Percentiles rank a stretch among this genome's conserved stretches.
Evolutionary conservation across 2,113 vertebrate species (phyloP).

Genomic region (Callocephalon fimbriatum): DNA sequence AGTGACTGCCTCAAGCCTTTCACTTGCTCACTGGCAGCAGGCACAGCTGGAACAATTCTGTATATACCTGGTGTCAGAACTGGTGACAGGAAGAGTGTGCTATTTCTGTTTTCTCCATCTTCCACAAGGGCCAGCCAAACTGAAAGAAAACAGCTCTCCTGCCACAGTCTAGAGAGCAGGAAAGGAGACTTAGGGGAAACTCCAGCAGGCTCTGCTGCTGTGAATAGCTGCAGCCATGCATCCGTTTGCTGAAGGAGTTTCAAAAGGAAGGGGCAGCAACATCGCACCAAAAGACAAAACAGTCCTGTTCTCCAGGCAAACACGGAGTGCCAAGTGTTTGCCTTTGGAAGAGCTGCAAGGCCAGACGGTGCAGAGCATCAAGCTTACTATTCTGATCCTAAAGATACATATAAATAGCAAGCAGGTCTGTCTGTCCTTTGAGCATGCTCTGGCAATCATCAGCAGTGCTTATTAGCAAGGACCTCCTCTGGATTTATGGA

Average conservation of each 20-base stretch:
- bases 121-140: background rate
- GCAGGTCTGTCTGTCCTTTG: background rate
- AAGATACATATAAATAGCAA: background rate
- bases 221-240: background rate
- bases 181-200: background rate
- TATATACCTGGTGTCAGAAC: background rate
- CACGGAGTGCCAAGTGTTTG: background rate
- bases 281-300: background rate
- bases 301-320: background rate
- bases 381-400: background rate
- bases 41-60: background rate
- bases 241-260: background rate
- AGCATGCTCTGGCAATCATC: background rate
- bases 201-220: background rate
- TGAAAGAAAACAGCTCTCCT: background rate
- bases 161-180: background rate
- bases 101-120: background rate
- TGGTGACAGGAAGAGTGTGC: rapidly evolving
- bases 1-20: background rate
- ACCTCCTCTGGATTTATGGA: background rate
- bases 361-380: background rate
- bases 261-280: background rate
- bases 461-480: background rate
- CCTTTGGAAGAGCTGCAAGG: background rate
- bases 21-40: background rate